A percentile compares a stretch with the other conserved stretches of the same genome.
Conservation (phyloP, 2,797 vertebrate species). For the Hoplostethus mediterraneus region DNA sequence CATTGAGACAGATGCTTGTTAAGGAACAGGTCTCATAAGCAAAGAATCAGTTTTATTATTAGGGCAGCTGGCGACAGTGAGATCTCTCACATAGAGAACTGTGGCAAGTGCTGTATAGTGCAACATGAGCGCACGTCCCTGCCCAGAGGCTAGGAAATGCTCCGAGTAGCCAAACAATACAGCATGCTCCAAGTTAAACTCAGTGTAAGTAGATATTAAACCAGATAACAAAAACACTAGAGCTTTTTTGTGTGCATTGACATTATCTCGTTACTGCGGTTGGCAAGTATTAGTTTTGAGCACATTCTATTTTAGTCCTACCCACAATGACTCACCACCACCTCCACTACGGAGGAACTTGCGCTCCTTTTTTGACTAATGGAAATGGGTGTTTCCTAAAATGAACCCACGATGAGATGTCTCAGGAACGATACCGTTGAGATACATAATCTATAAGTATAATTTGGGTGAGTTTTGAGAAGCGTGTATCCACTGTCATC, state of each 20-base stretch:
- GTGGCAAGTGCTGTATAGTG: background rate
- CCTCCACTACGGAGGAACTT: conserved; percentile 2
- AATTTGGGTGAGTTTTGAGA: background rate
- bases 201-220: no score
- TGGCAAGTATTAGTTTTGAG: background rate
- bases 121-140: conserved; percentile 4
- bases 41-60: no score
- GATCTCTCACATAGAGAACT: background rate
- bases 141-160: background rate
- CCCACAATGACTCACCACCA: conserved; percentile 13
- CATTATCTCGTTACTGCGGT: conserved; percentile 25
- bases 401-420: background rate
- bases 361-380: conserved; percentile 25
- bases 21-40: no score
- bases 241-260: background rate
- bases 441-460: background rate
- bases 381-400: conserved; percentile 20
- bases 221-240: conserved; percentile 1
- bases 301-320: background rate
- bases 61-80: no score
- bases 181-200: background rate
- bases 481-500: background rate
- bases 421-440: background rate
- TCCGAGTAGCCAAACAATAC: background rate
- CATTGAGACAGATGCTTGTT: no score